phyloP scores from a whole-genome alignment of 2,888 invertebrate species.

The Netelia melanura region DNA sequence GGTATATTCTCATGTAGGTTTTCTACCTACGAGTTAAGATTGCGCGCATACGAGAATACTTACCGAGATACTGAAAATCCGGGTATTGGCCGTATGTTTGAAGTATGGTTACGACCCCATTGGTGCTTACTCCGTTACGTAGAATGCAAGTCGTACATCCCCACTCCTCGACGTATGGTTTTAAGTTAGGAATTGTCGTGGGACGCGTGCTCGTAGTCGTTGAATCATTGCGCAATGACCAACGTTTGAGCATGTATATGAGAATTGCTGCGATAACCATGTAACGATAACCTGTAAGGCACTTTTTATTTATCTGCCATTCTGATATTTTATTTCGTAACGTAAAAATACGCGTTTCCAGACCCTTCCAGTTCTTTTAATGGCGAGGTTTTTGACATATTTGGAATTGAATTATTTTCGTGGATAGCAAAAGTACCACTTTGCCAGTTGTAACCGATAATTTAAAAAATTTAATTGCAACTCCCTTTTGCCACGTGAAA shows the following conservation, averaged over 20 bases:
- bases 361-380: too few species aligned
- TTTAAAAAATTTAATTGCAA: too few species aligned
- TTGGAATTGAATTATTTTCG: too few species aligned
- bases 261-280: background rate
- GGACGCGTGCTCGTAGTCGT: background rate
- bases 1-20: background rate
- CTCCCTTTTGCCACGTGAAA: too few species aligned
- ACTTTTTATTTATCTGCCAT: too few species aligned
- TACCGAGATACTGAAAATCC: background rate
- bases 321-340: too few species aligned
- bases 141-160: slow-evolving; percentile 2
- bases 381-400: too few species aligned
- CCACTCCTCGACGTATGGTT: slow-evolving; percentile 25
- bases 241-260: background rate
- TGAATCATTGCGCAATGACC: background rate
- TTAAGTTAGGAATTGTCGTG: slow-evolving; percentile 16
- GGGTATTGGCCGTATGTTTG: background rate
- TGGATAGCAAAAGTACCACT: too few species aligned
- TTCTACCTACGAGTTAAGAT: background rate
- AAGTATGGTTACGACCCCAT: background rate
- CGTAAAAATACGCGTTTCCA: too few species aligned
- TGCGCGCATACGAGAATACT: background rate
- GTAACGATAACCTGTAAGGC: too few species aligned
- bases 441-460: too few species aligned
- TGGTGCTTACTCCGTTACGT: background rate